phyloP scores from a whole-genome alignment of 2,888 invertebrate genomes.

The Osedax fenrisi region DNA sequence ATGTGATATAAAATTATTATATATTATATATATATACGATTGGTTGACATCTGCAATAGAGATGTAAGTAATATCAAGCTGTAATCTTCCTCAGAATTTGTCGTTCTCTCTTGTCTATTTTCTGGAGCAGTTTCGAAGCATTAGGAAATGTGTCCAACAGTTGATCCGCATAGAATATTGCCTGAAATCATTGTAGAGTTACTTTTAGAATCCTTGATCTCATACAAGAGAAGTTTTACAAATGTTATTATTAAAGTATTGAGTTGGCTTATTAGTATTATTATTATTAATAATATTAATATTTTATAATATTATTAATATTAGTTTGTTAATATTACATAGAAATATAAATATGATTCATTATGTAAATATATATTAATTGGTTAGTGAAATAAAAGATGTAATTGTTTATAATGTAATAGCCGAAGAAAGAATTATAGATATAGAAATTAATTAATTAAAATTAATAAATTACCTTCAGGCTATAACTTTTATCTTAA shows the following conservation, averaged over 20 bases:
- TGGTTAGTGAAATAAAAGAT: too few relatives aligned
- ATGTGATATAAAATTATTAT: too few relatives aligned
- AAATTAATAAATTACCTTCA: too few relatives aligned
- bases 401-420: too few relatives aligned
- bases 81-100: neutral
- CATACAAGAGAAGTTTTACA: neutral
- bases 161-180: slow-evolving; percentile 49
- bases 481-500: too few relatives aligned
- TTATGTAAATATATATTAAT: too few relatives aligned
- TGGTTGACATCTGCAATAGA: too few relatives aligned
- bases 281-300: neutral
- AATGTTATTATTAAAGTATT: neutral
- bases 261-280: neutral
- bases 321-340: neutral
- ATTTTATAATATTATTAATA: neutral
- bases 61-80: too few relatives aligned
- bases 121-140: slow-evolving; percentile 18
- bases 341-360: too few relatives aligned
- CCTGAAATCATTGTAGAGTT: slow-evolving; percentile 37
- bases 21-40: too few relatives aligned
- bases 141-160: slow-evolving; percentile 38
- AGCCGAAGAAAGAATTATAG: too few relatives aligned
- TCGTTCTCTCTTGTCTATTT: neutral
- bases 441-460: too few relatives aligned
- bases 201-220: neutral